Base-by-base conservation (phyloP, 2,888 invertebrate genomes). In the Amphipoea lucens region DNA sequence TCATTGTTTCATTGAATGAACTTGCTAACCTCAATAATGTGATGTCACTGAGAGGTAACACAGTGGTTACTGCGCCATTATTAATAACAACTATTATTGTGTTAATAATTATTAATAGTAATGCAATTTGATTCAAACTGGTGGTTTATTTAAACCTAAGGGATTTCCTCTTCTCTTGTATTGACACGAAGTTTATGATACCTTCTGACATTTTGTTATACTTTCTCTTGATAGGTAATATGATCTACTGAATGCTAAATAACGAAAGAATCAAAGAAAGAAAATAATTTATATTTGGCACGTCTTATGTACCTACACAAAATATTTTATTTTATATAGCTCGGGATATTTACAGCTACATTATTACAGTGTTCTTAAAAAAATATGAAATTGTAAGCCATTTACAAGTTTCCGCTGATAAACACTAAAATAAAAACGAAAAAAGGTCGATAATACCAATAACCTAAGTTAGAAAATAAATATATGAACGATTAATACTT, bases 1-100 rank as follows among this genome's bases (percentile, higher is more conserved):
- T 40, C 12, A 20, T 71, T 23, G 9, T 40, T 75, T 71, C 62
- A 12, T 42, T 81, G 82, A 82, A 85, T 81, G 48, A 72, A 81
- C 68, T 68, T 45, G 62, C 14, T 48, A 42, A 60, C 81, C 74
- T 36, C 86, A 68, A 45, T 54, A 60, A 17, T 14, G 40, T 82
- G 68, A 81, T 48, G 60, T 81, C 82, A 81, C 57, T 36, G 0
- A 9, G 5, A 6, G 40, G 20, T 68, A 57, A 63, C 23, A 42
- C 1, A 67, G 17, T 63, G 11, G 48, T 66, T 69, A 85, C 40
- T 67, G 23, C 42, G 42, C 57, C n/a, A 36, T 68, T 73, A 36
- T 57, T 70, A 71, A 71, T 20, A 42, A 40, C 11, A n/a, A 40
- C 11, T 67, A n/a, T 14, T 17, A 42, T n/a, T 42, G 6, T 62